Evolutionary conservation across 1,140 invertebrate genomes (phyloP), one percentile per base, ranked within the genome.

Genomic region (Scaptomyza graminum): DNA sequence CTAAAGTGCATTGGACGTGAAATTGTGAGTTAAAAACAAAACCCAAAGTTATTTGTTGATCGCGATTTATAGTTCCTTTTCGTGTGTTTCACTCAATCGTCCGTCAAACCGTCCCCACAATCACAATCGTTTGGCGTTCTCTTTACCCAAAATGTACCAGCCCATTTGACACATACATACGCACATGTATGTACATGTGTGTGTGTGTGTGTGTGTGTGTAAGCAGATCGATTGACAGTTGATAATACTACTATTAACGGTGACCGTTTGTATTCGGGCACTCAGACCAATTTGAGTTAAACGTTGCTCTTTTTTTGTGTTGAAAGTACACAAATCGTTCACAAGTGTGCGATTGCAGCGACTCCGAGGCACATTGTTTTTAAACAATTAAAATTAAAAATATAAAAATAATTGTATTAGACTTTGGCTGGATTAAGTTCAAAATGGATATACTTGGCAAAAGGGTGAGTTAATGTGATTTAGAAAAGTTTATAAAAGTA

Each of bases 291-390:
- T 79, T 79, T 76, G 63, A 56, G 66, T 44, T 71, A 68, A 56
- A 68, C 67, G 74, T 63, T 56, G 64, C 4, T 7, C 49, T 49
- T 9, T 34, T 34, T 39, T 12, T n/a, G n/a, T 66, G 74, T 25
- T 46, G 50, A 43, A 71, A 65, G 69, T 64, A 81, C 49, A 77
- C 65, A 84, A 81, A 57, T 74, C 61, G 74, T 50, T 78, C 70
- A 75, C 70, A 78, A 75, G 71, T 78, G 75, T 82, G 78, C 66
- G 73, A 82, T 88, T 82, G 74, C 60, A 78, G 52, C 74, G 83
- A 70, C 65, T 68, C 67, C 56, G 63, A 61, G 66, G 16, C 70
- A 41, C 71, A 67, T 56, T 78, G 50, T 74, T 43, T 34, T 51
- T 47, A 31, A 63, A 7, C 34, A 31, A 37, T 22, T 51, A 31